A percentile compares a stretch with the other conserved stretches of the same genome.
phyloP scores from a whole-genome alignment of 2,888 invertebrate species.

The Eupsilia transversa region DNA sequence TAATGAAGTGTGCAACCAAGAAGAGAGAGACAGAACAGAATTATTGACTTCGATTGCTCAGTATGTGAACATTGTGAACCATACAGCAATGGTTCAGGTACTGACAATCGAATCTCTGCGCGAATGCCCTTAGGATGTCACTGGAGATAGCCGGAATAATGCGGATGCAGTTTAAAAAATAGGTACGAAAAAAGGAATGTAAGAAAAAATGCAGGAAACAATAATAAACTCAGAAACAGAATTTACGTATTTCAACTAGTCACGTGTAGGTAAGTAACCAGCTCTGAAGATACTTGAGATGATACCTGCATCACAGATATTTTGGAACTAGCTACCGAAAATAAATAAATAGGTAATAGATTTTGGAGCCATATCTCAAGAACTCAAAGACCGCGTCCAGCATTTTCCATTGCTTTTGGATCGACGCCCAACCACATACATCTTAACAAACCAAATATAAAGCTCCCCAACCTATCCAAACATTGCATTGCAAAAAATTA shows the following conservation, averaged over 20 bases:
- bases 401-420: conserved; percentile 35
- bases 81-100: no score
- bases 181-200: not conserved
- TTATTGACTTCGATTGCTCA: no score
- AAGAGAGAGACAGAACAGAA: no score
- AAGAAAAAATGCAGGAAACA: not conserved
- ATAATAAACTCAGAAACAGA: not conserved
- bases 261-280: not conserved
- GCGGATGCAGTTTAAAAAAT: not conserved
- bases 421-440: conserved; percentile 19
- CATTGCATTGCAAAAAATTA: conserved; percentile 12
- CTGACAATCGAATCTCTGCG: no score
- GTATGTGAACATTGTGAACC: no score
- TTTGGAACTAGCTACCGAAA: conserved; percentile 5
- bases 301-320: conserved; percentile 17
- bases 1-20: no score
- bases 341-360: conserved; percentile 17
- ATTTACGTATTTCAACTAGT: not conserved
- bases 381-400: conserved; percentile 14
- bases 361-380: conserved; percentile 25
- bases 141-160: no score
- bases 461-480: not conserved
- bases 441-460: conserved; percentile 12
- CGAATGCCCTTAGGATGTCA: no score
- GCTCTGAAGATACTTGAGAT: not conserved